These are phyloP conservation scores for Melanotaenia parkinsoni DNA, from an alignment of 2,797 vertebrate genomes.

Conservation along the genomic window DNA sequence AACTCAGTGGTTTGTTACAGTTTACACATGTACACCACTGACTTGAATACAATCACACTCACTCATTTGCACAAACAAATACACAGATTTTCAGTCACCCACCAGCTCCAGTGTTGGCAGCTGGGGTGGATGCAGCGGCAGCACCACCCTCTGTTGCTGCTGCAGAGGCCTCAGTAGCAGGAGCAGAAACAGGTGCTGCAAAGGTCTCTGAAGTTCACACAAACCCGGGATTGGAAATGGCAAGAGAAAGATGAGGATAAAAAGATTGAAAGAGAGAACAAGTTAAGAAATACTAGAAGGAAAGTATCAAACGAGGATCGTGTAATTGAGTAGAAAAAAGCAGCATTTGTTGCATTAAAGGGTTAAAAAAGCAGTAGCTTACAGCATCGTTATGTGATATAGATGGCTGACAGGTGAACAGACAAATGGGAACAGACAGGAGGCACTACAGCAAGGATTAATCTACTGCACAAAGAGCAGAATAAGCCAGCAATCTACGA, in stretches of 20 bases:
- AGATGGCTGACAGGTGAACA: slow-evolving; percentile 72
- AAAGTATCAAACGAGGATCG: slow-evolving; percentile 17
- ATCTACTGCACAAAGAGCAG: slow-evolving; percentile 52
- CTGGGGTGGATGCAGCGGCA: slow-evolving; percentile 80
- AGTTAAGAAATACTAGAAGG: slow-evolving; percentile 41
- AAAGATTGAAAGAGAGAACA: slow-evolving; percentile 35
- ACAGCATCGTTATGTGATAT: slow-evolving; percentile 40
- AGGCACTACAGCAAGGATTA: slow-evolving; percentile 62
- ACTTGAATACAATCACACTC: slow-evolving; percentile 13
- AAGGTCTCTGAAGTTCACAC: slow-evolving; percentile 89
- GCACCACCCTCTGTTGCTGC: slow-evolving; percentile 89
- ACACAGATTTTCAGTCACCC: slow-evolving; percentile 80
- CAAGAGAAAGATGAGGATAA: slow-evolving; percentile 20
- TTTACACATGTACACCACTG: not conserved
- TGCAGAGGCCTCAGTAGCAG: slow-evolving; percentile 88
- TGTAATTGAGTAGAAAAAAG: slow-evolving; percentile 11
- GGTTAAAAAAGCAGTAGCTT: slow-evolving; percentile 9
- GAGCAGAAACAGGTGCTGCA: slow-evolving; percentile 89
- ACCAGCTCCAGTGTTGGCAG: slow-evolving; percentile 92
- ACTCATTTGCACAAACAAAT: slow-evolving; percentile 23
- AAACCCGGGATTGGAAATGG: slow-evolving; percentile 49
- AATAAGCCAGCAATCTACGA: slow-evolving; percentile 46
- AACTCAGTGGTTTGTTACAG: not conserved
- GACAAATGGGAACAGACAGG: slow-evolving; percentile 73
- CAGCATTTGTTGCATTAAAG: not conserved